Conservation (phyloP, 2,113 vertebrate genomes). For the Plestiodon gilberti region DNA sequence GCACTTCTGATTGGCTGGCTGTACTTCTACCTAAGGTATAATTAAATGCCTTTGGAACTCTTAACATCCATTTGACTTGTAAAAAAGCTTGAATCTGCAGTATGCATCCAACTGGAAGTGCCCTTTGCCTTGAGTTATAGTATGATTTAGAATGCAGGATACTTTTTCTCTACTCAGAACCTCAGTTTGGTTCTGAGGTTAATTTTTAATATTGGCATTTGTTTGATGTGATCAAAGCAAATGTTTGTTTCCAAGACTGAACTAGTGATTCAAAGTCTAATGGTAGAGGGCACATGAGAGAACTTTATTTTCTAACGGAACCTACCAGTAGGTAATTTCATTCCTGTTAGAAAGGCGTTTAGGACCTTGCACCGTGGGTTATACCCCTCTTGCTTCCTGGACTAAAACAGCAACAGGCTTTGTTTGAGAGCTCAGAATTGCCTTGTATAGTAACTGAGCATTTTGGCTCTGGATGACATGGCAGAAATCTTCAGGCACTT, state of each 20-base stretch:
- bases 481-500: constrained; percentile 46
- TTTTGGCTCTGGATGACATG: constrained; percentile 58
- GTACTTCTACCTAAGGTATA: constrained; percentile 12
- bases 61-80: not conserved
- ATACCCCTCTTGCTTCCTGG: not conserved
- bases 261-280: constrained; percentile 15
- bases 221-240: not conserved
- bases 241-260: constrained; percentile 9
- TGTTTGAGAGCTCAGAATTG: constrained; percentile 4
- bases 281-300: not conserved
- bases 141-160: constrained; percentile 3
- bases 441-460: constrained; percentile 50
- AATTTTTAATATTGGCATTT: not conserved
- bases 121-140: constrained; percentile 23
- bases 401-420: fast-evolving
- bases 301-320: not conserved
- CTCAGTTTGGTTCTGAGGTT: not conserved
- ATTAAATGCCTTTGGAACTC: not conserved
- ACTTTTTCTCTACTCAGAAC: not conserved
- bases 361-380: not conserved
- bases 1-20: not conserved
- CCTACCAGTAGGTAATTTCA: not conserved
- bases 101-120: not conserved
- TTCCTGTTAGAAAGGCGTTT: not conserved
- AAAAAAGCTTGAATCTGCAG: constrained; percentile 10